Evolutionary conservation across 2,113 vertebrate genomes (phyloP).

Genomic region (Pogona vitticeps): DNA sequence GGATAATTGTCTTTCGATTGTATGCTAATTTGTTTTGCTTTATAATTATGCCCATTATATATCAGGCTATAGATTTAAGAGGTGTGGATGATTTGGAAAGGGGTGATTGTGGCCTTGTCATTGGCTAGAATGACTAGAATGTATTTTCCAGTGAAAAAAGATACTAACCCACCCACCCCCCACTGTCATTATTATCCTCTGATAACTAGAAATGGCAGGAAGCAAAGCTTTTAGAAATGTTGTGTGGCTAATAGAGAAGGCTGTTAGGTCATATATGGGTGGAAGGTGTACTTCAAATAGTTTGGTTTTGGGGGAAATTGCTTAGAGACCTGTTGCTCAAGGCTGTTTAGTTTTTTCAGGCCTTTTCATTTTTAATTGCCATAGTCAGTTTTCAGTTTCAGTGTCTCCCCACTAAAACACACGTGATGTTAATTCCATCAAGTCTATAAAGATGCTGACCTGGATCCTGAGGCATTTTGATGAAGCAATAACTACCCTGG

Average conservation of each 20-base stretch:
- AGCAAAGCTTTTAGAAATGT: not conserved
- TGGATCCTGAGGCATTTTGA: constrained; percentile 55
- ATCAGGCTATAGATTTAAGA: not conserved
- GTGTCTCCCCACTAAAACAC: not conserved
- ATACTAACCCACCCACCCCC: too few species aligned
- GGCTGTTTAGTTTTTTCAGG: not conserved
- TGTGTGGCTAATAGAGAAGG: not conserved
- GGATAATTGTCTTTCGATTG: not conserved
- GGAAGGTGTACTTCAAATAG: not conserved
- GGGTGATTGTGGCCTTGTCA: too few species aligned
- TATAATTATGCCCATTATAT: not conserved
- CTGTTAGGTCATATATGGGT: not conserved
- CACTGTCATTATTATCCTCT: not conserved
- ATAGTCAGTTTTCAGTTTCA: not conserved
- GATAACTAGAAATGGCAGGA: not conserved
- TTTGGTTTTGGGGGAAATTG: not conserved
- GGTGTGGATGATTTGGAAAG: not conserved
- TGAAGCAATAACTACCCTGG: constrained; percentile 60
- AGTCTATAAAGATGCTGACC: constrained; percentile 52
- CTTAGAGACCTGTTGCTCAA: not conserved
- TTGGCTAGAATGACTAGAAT: too few species aligned
- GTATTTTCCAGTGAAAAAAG: too few species aligned
- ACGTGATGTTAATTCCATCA: constrained; percentile 19
- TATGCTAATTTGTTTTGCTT: not conserved
- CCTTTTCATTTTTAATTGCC: constrained; percentile 17